A percentile compares a stretch with the other conserved stretches of the same genome.
These are phyloP conservation scores for Crioceris asparagi DNA, from an alignment of 2,888 invertebrate species.

Conservation along the genomic window DNA sequence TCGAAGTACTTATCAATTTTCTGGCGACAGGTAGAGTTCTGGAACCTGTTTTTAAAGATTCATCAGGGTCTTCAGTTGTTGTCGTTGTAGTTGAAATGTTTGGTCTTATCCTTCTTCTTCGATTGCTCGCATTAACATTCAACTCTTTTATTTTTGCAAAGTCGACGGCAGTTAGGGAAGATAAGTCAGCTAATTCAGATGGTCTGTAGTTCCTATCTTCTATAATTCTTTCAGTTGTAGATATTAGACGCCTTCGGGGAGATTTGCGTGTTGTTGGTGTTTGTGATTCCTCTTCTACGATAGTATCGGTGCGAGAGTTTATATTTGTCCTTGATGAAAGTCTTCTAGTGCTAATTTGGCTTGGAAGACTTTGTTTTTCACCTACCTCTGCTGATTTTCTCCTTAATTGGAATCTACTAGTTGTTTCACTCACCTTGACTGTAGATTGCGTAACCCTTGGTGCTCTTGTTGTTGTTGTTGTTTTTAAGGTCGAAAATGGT, in stretches of 20 bases:
- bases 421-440: constrained; percentile 44
- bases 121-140: constrained; percentile 10
- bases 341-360: constrained; percentile 20
- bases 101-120: constrained; percentile 19
- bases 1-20: constrained; percentile 14
- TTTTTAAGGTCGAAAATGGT: too few species aligned
- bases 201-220: constrained; percentile 32
- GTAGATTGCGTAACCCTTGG: too few species aligned
- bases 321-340: constrained; percentile 22
- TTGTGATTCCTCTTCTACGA: constrained; percentile 3
- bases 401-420: constrained; percentile 24
- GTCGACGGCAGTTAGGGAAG: constrained; percentile 46
- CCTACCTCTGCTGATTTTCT: constrained; percentile 14
- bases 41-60: constrained; percentile 17
- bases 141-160: constrained; percentile 21
- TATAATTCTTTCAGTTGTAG: constrained; percentile 23
- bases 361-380: constrained; percentile 8
- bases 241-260: constrained; percentile 8
- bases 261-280: neutral
- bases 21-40: constrained; percentile 18
- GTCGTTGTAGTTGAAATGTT: constrained; percentile 12
- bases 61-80: constrained; percentile 14
- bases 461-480: too few species aligned
- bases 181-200: constrained; percentile 40
- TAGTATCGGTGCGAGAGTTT: constrained; percentile 2